Base-by-base conservation (phyloP, 2,797 vertebrate genomes). In the Pagetopsis macropterus region DNA sequence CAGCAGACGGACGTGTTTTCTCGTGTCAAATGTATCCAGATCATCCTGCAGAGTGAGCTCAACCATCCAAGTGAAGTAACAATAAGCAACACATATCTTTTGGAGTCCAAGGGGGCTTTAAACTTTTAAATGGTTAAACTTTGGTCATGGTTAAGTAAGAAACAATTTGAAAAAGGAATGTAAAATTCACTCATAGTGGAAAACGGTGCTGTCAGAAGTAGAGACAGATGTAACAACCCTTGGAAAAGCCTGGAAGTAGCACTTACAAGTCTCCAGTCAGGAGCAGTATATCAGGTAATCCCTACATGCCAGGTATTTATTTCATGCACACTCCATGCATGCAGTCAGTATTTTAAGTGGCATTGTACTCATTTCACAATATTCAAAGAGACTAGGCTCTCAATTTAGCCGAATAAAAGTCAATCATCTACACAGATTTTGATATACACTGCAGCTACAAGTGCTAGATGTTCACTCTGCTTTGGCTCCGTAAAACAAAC, bases 331-430 rank as follows among this genome's bases (percentile, higher is more conserved):
- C 52, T 48, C 79, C 64, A 75, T 59, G 72, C 14, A 1, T 21
- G 21, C n/a, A 65, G 48, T 31, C 8, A 2, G 48, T 61, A 75
- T 81, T 76, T 76, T 56, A 68, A 65, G 72, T 65, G 44, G 41
- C 52, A 65, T 52, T 75, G 61, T 74, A 66, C 58, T 70, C 45
- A 60, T 64, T 51, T 69, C 58, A 40, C 43, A 69, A 78, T 55
- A 74, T 78, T 66, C 54, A 45, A 58, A 65, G 58, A 65, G 71
- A 70, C 49, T 27, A 19, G 31, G 49, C 55, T 52, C 59, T 66
- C 65, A 76, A 65, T 80, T 74, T 72, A 72, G 66, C 71, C 33
- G 33, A 79, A 77, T 75, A 63, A 72, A 80, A 78, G 67, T 79
- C 40, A 49, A 37, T 49, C 27, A 51, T 63, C 33, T 19, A 7